Conservation (phyloP, 2,797 vertebrate species). For the Antennarius maculatus region DNA sequence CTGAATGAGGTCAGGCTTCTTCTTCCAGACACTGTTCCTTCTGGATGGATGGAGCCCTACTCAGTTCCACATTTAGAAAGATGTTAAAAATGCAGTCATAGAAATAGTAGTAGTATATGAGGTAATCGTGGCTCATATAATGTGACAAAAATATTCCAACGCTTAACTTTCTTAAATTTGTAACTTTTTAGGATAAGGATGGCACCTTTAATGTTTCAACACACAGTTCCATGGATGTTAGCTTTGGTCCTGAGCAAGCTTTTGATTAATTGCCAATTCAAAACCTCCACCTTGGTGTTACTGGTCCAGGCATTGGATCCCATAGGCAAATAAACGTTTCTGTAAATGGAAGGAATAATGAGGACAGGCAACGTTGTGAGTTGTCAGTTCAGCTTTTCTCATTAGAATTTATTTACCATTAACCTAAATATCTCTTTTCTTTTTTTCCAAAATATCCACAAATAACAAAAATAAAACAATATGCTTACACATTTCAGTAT, state of each 20-base stretch:
- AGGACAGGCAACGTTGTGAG: too few relatives aligned
- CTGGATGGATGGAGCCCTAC: slow-evolving; percentile 62
- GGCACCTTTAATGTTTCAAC: slow-evolving; percentile 45
- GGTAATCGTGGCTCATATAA: slow-evolving; percentile 36
- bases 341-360: too few relatives aligned
- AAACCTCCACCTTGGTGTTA: slow-evolving; percentile 1
- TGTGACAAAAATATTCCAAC: too few relatives aligned
- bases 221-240: slow-evolving; percentile 29
- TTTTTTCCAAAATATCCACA: too few relatives aligned
- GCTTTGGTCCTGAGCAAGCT: slow-evolving; percentile 16
- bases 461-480: too few relatives aligned
- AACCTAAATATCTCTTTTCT: too few relatives aligned
- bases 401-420: too few relatives aligned
- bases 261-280: slow-evolving; percentile 49
- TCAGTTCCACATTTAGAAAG: slow-evolving; percentile 57
- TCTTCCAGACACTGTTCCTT: slow-evolving; percentile 68
- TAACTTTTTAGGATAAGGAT: not conserved
- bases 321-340: too few relatives aligned
- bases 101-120: slow-evolving; percentile 52
- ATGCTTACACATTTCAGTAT: too few relatives aligned
- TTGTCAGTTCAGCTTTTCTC: too few relatives aligned
- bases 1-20: slow-evolving; percentile 52
- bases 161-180: too few relatives aligned
- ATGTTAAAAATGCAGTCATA: slow-evolving; percentile 43
- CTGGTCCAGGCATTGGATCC: too few relatives aligned